A percentile compares a stretch with the other conserved stretches of the same genome.
phyloP scores from a whole-genome alignment of 1,140 invertebrate genomes.

The Mercenaria mercenaria region DNA sequence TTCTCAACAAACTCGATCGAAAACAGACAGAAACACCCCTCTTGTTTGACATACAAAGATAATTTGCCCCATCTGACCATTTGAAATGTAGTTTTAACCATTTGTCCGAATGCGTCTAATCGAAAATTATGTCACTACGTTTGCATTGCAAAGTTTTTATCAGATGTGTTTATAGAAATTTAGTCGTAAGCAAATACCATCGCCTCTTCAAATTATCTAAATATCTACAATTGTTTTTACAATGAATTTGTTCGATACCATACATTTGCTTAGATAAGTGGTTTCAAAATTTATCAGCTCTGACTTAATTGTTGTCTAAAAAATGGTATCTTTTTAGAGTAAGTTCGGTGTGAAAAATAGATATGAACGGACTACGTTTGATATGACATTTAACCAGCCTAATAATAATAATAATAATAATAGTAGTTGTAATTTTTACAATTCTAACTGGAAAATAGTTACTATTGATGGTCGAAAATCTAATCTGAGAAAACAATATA shows the following conservation, averaged over 20 bases:
- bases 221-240: conserved; percentile 31
- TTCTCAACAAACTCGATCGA: neutral
- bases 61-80: neutral
- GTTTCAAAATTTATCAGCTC: neutral
- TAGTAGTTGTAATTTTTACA: too few relatives aligned
- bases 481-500: too few relatives aligned
- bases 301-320: conserved; percentile 4
- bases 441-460: too few relatives aligned
- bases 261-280: neutral
- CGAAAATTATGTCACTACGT: conserved; percentile 28
- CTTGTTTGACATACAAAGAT: conserved; percentile 19
- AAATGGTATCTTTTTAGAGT: neutral
- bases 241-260: neutral
- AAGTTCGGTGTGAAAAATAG: too few relatives aligned
- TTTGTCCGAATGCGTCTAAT: neutral
- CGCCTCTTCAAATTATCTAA: neutral
- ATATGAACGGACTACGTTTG: too few relatives aligned
- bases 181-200: neutral
- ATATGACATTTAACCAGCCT: too few relatives aligned
- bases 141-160: conserved; percentile 16
- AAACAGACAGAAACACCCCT: neutral
- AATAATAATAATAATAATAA: too few relatives aligned
- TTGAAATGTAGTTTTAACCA: conserved; percentile 10
- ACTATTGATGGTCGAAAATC: too few relatives aligned
- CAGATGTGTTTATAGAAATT: conserved; percentile 14